Conservation (phyloP, 2,888 invertebrate species). For the Noctua janthe region DNA sequence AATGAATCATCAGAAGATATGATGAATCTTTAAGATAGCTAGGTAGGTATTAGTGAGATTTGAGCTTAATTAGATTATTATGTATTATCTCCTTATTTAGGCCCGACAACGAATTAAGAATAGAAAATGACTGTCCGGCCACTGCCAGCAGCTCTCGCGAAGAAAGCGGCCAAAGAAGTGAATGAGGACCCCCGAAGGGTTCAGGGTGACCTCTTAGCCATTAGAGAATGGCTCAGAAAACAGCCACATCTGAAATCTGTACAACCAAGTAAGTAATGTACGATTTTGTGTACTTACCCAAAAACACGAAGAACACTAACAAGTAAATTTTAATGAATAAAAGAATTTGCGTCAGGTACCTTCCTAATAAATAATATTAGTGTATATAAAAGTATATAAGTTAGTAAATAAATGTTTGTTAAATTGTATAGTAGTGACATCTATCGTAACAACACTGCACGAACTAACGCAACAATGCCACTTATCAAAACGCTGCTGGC, state of each 20-base stretch:
- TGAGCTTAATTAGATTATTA: conserved; percentile 1
- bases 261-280: conserved; percentile 79
- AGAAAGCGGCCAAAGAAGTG: conserved; percentile 85
- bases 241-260: conserved; percentile 87
- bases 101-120: neutral
- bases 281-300: neutral
- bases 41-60: neutral
- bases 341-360: neutral
- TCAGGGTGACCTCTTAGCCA: conserved; percentile 78
- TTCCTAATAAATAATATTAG: neutral
- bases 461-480: neutral
- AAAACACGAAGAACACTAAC: neutral
- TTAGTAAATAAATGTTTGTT: neutral
- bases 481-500: neutral
- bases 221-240: conserved; percentile 87
- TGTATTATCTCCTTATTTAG: conserved; percentile 21
- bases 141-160: conserved; percentile 79
- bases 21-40: conserved; percentile 22
- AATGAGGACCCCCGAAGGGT: conserved; percentile 84
- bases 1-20: conserved; percentile 14
- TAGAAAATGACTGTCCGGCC: conserved; percentile 78
- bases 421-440: conserved; percentile 37
- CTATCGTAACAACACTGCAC: conserved; percentile 13
- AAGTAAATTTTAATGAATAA: neutral
- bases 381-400: neutral